Evolutionary conservation across 2,888 invertebrate genomes (phyloP), one percentile per base, ranked within the genome.

Genomic region (Apamea epomidion): DNA sequence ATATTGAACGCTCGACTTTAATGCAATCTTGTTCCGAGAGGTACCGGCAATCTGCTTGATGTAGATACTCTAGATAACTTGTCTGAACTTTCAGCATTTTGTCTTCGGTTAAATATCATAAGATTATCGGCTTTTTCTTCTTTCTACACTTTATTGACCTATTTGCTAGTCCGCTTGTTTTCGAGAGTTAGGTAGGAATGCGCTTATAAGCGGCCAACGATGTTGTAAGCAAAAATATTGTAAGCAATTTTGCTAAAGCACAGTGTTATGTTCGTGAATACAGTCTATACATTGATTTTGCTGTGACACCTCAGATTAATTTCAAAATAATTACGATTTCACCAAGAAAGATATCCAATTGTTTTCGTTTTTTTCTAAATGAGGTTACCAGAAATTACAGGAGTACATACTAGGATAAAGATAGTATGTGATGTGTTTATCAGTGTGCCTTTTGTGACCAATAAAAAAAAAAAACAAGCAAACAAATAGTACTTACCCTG

Each of bases 1-100:
- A 93, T 93, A 94, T 94, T 93, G 93, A 90, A 92, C 90, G 91
- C 90, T 91, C 88, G 93, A 93, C 89, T 94, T 94, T 92, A 93
- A 94, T 94, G 93, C 92, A 92, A 92, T 92, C 92, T 91, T 92
- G 92, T 92, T 92, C 92, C 90, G 90, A 89, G 84, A 91, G 87
- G 88, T 90, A 90, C 84, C 87, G 83, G 91, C 92, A 92, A 94
- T 93, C 91, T 92, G 85, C 86, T 91, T 92, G 91, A 91, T 89
- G 90, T 89, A 90, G 37, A 54, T 73, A 67, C 42, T 76, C 51
- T 72, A 65, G 62, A 72, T 62, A 69, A 58, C 58, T 60, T n/a
- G 29, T 68, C 18, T 51, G 42, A 85, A 25, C 12, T 85, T 14
- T 72, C 51, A 60, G 64, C 45, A 45, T 82, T 77, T 68, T 74